These are phyloP conservation scores for Ligdia adustata DNA, from an alignment of 2,888 invertebrate species.

Conservation along the genomic window DNA sequence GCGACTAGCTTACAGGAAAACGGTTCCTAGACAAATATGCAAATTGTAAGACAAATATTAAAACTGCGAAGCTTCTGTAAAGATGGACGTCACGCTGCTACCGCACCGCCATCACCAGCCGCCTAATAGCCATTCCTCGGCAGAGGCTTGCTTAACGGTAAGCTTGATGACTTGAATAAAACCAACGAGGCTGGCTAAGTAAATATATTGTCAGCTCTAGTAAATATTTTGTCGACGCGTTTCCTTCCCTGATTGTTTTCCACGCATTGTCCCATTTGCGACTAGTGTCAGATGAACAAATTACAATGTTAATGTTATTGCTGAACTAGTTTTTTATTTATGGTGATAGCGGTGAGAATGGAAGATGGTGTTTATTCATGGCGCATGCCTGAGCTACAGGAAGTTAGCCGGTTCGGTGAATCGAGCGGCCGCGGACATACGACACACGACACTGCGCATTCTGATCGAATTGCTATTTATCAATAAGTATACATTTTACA, in stretches of 20 bases:
- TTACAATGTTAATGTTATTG: slow-evolving; percentile 37
- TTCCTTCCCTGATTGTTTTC: slow-evolving; percentile 12
- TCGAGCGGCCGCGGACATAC: slow-evolving; percentile 52
- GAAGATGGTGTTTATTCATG: slow-evolving; percentile 68
- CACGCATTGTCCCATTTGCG: slow-evolving; percentile 7
- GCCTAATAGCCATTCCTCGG: slow-evolving; percentile 56
- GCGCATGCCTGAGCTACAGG: slow-evolving; percentile 67
- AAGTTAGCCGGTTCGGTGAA: slow-evolving; percentile 73
- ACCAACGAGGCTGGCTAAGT: slow-evolving; percentile 57
- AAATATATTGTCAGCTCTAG: slow-evolving; percentile 61
- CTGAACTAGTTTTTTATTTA: slow-evolving; percentile 40
- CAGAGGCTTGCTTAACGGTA: slow-evolving; percentile 74
- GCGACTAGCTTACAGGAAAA: slow-evolving; percentile 61
- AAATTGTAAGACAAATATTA: slow-evolving; percentile 78
- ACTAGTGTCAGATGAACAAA: slow-evolving; percentile 9
- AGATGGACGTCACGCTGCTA: slow-evolving; percentile 60
- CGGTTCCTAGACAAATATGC: slow-evolving; percentile 74
- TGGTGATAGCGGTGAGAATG: slow-evolving; percentile 45
- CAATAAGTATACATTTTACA: slow-evolving; percentile 37
- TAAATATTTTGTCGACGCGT: too few species aligned
- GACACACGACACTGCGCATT: slow-evolving; percentile 64
- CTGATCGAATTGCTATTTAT: slow-evolving; percentile 43
- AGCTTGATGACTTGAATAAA: slow-evolving; percentile 69
- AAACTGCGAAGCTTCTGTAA: slow-evolving; percentile 58
- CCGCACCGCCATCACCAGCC: slow-evolving; percentile 39